Conservation (phyloP, 2,113 vertebrate genomes). For the Antennarius striatus region DNA sequence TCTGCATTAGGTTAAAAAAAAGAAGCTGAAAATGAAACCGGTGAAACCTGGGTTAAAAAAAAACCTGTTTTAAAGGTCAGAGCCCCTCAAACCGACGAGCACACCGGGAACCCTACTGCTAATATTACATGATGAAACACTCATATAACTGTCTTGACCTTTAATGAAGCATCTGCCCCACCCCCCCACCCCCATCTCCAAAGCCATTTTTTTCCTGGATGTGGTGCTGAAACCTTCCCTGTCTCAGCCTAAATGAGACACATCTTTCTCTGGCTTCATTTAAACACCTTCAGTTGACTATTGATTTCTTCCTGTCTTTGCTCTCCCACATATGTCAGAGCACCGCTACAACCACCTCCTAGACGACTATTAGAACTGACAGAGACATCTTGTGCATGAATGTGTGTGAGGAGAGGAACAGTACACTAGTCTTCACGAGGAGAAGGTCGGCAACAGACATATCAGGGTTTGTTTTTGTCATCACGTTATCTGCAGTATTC, state of each 20-base stretch:
- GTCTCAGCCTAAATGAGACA: conserved; percentile 32
- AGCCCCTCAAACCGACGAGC: conserved; percentile 6
- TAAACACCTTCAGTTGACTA: conserved; percentile 42
- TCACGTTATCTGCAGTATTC: neutral
- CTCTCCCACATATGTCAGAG: conserved; percentile 6
- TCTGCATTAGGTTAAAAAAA: neutral
- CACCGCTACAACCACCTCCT: conserved; percentile 16
- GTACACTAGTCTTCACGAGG: neutral
- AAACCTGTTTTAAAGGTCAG: conserved; percentile 34
- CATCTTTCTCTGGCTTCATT: conserved; percentile 35
- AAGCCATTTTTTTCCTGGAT: conserved; percentile 20
- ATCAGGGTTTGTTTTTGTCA: neutral
- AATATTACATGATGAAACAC: conserved; percentile 31
- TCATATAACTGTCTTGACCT: conserved; percentile 53
- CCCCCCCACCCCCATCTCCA: conserved; percentile 8
- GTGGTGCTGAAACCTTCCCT: conserved; percentile 40
- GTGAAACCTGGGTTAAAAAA: neutral
- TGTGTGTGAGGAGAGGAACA: neutral
- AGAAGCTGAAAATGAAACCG: neutral
- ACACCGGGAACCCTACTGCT: conserved; percentile 27
- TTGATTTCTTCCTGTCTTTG: conserved; percentile 51
- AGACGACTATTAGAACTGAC: conserved; percentile 35
- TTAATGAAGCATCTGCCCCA: conserved; percentile 32
- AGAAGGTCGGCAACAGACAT: neutral
- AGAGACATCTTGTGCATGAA: neutral